These are phyloP conservation scores for Platygyra sinensis DNA, from an alignment of 64 coral and sea anemone species.

Conservation along the genomic window DNA sequence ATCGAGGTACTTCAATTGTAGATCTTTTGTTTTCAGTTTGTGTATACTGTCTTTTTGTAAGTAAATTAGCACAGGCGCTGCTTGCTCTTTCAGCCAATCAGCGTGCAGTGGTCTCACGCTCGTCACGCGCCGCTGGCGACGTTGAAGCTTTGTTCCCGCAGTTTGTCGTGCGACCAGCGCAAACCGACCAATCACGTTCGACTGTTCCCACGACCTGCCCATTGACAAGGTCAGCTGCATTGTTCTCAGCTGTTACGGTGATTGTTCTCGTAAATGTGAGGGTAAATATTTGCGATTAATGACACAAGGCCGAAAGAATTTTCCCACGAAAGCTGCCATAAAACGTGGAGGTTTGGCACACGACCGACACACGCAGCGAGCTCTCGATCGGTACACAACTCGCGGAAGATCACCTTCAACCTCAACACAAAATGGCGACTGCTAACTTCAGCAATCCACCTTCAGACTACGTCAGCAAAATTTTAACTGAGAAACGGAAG, in stretches of 20 bases:
- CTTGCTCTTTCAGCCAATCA: constrained; percentile 82
- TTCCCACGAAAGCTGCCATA: constrained; percentile 93
- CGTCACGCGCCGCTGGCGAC: constrained; percentile 84
- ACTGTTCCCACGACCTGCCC: constrained; percentile 91
- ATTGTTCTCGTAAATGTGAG: constrained; percentile 97
- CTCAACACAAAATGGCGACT: constrained; percentile 39
- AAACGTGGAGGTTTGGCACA: constrained; percentile 87
- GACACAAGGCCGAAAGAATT: constrained; percentile 99
- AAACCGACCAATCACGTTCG: constrained; percentile 73
- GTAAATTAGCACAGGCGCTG: constrained; percentile 86
- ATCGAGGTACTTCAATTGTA: constrained; percentile 90
- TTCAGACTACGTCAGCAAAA: constrained; percentile 91
- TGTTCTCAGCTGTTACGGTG: constrained; percentile 88
- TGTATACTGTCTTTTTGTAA: constrained; percentile 96
- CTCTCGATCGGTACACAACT: constrained; percentile 46
- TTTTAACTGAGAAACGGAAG: constrained; percentile 87
- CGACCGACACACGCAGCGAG: constrained; percentile 88
- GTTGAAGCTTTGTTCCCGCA: constrained; percentile 70
- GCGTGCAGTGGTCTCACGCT: constrained; percentile 79
- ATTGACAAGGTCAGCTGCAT: constrained; percentile 92
- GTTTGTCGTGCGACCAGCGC: constrained; percentile 81
- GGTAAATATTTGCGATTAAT: constrained; percentile 98
- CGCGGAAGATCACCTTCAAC: background rate
- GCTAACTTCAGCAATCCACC: constrained; percentile 51
- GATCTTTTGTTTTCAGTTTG: constrained; percentile 89